phyloP scores from a whole-genome alignment of 2,113 vertebrate species.

The Alexandromys fortis region DNA sequence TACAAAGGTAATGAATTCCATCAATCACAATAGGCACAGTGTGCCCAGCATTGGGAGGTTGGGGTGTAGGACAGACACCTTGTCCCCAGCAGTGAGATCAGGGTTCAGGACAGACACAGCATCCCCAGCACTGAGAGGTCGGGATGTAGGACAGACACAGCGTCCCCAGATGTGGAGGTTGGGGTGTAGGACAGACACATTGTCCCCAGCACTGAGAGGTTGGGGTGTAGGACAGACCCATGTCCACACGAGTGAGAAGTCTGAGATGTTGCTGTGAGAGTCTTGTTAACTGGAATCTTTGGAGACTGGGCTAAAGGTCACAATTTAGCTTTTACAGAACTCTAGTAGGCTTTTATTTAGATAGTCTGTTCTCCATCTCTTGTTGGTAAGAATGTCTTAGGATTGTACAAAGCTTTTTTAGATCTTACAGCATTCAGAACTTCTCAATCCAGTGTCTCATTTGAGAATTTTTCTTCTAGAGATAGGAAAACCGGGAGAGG shows the following conservation, averaged over 20 bases:
- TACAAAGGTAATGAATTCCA: slow-evolving; percentile 87
- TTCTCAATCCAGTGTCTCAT: background rate
- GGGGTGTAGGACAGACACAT: too few relatives aligned
- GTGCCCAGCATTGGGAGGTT: background rate
- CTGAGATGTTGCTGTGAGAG: background rate
- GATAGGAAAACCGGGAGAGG: background rate
- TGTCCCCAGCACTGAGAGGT: too few relatives aligned
- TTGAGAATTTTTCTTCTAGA: background rate
- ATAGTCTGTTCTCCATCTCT: background rate
- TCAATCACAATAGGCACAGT: background rate
- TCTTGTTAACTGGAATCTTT: background rate
- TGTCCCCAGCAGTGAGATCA: too few relatives aligned
- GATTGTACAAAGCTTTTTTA: background rate
- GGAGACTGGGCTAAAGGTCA: background rate
- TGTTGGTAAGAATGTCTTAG: background rate
- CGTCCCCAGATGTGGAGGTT: too few relatives aligned
- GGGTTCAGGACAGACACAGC: too few relatives aligned
- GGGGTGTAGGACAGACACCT: background rate
- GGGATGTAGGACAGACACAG: too few relatives aligned
- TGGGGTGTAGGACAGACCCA: background rate
- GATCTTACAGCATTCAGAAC: background rate
- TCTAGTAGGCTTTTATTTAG: slow-evolving; percentile 13
- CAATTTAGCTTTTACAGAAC: background rate
- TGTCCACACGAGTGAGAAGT: background rate
- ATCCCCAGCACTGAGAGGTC: too few relatives aligned